These are phyloP conservation scores for Drosophila tripunctata DNA, from an alignment of 2,888 invertebrate genomes.

Conservation along the genomic window DNA sequence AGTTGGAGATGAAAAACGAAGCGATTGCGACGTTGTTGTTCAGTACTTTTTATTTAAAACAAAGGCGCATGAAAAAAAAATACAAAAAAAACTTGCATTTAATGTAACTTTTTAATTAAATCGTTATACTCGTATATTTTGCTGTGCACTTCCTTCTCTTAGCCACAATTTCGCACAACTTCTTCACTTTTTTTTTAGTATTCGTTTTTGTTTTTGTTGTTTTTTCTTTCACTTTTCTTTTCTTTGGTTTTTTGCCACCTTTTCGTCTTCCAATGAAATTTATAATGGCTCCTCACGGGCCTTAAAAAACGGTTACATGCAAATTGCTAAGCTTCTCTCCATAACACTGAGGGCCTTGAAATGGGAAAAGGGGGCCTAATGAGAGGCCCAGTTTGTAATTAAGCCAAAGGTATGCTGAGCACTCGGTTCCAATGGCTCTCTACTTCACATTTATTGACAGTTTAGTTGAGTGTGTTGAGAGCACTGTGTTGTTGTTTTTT, in stretches of 20 bases:
- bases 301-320: slow-evolving; percentile 52
- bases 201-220: background rate
- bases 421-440: slow-evolving; percentile 4
- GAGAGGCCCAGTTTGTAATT: slow-evolving; percentile 37
- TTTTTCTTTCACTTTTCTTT: too few species aligned
- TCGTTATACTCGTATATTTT: slow-evolving; percentile 54
- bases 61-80: slow-evolving; percentile 5
- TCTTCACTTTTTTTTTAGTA: background rate
- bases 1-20: slow-evolving; percentile 2
- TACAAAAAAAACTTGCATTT: slow-evolving; percentile 51
- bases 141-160: slow-evolving; percentile 10
- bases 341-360: slow-evolving; percentile 11
- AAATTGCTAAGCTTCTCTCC: slow-evolving; percentile 47
- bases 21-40: slow-evolving; percentile 43
- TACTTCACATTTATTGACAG: slow-evolving; percentile 20
- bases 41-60: slow-evolving; percentile 31
- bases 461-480: background rate
- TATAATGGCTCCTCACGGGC: slow-evolving; percentile 58
- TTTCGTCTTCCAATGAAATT: slow-evolving; percentile 48
- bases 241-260: slow-evolving; percentile 3
- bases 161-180: background rate
- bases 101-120: slow-evolving; percentile 76
- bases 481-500: background rate
- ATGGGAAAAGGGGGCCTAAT: background rate
- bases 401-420: slow-evolving; percentile 24